Percentiles rank a stretch among this genome's conserved stretches.
Evolutionary conservation across 2,113 vertebrate genomes (phyloP).

Genomic region (Petroica traversi): DNA sequence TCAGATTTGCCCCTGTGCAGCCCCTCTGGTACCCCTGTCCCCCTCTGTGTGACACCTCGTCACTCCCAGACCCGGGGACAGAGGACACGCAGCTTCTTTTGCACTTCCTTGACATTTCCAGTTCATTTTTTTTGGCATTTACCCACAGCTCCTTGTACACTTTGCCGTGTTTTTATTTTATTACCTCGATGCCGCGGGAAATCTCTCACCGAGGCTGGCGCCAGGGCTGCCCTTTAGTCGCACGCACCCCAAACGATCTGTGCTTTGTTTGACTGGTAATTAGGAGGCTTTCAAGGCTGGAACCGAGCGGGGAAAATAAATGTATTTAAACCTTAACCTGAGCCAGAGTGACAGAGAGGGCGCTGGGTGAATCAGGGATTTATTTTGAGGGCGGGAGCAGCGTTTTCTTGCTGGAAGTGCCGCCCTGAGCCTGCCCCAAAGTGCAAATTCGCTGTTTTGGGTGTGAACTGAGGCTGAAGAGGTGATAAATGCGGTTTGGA

Average conservation of each 20-base stretch:
- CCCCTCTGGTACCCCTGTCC: neutral
- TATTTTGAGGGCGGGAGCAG: neutral
- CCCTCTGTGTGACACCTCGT: accelerated
- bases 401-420: accelerated
- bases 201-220: neutral
- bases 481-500: neutral
- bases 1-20: accelerated
- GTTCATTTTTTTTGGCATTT: neutral
- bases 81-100: neutral
- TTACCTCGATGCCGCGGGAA: neutral
- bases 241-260: neutral
- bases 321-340: neutral
- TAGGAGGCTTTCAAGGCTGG: neutral
- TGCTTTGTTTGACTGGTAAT: neutral
- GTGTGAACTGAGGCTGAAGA: neutral
- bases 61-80: neutral
- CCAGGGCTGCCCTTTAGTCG: neutral
- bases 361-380: neutral
- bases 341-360: neutral
- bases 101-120: neutral
- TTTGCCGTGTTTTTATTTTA: neutral
- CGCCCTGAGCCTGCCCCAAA: neutral
- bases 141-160: neutral
- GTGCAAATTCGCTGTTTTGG: accelerated
- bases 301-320: neutral